phyloP scores from a whole-genome alignment of 2,888 invertebrate genomes.

The Heliconius aoede region DNA sequence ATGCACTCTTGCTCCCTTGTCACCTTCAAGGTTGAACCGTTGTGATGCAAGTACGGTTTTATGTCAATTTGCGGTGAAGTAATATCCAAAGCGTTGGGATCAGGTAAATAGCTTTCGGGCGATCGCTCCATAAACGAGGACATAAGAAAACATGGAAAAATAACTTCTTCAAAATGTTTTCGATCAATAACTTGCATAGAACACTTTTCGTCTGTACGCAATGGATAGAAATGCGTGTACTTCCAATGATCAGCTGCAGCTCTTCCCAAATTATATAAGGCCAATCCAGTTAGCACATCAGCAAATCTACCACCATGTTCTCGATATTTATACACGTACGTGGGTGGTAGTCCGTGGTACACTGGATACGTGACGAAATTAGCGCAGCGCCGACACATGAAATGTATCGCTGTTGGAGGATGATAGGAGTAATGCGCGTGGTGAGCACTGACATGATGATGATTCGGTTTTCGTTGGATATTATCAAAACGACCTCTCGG shows the following conservation, averaged over 20 bases:
- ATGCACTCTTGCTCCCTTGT: slow-evolving; percentile 68
- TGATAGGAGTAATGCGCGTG: slow-evolving; percentile 73
- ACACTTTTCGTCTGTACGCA: slow-evolving; percentile 64
- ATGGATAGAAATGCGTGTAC: slow-evolving; percentile 59
- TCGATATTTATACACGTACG: slow-evolving; percentile 72
- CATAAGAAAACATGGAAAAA: slow-evolving; percentile 73
- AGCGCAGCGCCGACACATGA: slow-evolving; percentile 67
- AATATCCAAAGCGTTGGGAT: slow-evolving; percentile 63
- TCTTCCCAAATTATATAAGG: slow-evolving; percentile 75
- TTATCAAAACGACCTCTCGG: slow-evolving; percentile 59
- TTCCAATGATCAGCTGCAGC: slow-evolving; percentile 59
- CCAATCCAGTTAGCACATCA: slow-evolving; percentile 69
- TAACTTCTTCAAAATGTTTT: slow-evolving; percentile 66
- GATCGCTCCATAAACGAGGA: slow-evolving; percentile 69
- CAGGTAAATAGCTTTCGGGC: slow-evolving; percentile 51
- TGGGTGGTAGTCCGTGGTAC: slow-evolving; percentile 69
- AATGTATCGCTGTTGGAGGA: slow-evolving; percentile 69
- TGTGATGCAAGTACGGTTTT: slow-evolving; percentile 58
- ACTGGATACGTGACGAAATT: slow-evolving; percentile 68
- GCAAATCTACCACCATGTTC: slow-evolving; percentile 68
- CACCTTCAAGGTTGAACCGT: slow-evolving; percentile 60
- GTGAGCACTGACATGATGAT: slow-evolving; percentile 64
- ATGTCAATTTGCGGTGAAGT: slow-evolving; percentile 65
- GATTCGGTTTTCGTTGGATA: slow-evolving; percentile 43
- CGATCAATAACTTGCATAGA: slow-evolving; percentile 70